A percentile compares a stretch with the other conserved stretches of the same genome.
Evolutionary conservation across 2,797 vertebrate species (phyloP).

Genomic region (Pipistrellus pygmaeus): DNA sequence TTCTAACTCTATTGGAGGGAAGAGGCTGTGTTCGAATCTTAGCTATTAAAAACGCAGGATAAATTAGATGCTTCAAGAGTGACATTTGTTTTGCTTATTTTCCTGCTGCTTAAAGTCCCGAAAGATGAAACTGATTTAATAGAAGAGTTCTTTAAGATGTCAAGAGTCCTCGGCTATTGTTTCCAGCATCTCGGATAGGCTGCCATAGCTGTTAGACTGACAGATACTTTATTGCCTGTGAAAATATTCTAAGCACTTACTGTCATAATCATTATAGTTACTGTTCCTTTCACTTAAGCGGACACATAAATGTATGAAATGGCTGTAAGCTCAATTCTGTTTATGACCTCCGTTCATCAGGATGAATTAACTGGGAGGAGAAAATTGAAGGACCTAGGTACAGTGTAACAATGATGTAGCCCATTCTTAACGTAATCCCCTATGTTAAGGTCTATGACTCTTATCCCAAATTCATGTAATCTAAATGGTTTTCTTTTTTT

Average conservation of each 20-base stretch:
- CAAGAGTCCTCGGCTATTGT: conserved; percentile 76
- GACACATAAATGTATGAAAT: conserved; percentile 85
- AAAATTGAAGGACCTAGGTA: conserved; percentile 73
- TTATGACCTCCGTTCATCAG: conserved; percentile 85
- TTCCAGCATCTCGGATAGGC: conserved; percentile 81
- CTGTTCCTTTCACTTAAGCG: conserved; percentile 87
- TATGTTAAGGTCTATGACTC: conserved; percentile 66
- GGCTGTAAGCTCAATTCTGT: conserved; percentile 83
- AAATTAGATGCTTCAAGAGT: conserved; percentile 71
- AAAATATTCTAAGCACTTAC: conserved; percentile 87
- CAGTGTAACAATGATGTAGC: conserved; percentile 66
- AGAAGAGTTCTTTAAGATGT: conserved; percentile 71
- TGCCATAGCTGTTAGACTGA: conserved; percentile 82
- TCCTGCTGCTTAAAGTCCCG: conserved; percentile 73
- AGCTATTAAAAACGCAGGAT: conserved; percentile 61
- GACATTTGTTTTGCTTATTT: conserved; percentile 74
- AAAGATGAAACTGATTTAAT: conserved; percentile 80
- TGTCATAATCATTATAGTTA: conserved; percentile 86
- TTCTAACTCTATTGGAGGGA: conserved; percentile 5
- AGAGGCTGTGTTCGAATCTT: conserved; percentile 66
- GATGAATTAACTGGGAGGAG: conserved; percentile 81
- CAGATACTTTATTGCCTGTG: conserved; percentile 86
- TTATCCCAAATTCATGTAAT: conserved; percentile 66
- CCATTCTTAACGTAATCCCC: conserved; percentile 67
- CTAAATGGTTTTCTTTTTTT: conserved; percentile 43